A percentile compares a stretch with the other conserved stretches of the same genome.
These are phyloP conservation scores for Patagioenas fasciata DNA, from an alignment of 2,113 vertebrate genomes.

Conservation along the genomic window DNA sequence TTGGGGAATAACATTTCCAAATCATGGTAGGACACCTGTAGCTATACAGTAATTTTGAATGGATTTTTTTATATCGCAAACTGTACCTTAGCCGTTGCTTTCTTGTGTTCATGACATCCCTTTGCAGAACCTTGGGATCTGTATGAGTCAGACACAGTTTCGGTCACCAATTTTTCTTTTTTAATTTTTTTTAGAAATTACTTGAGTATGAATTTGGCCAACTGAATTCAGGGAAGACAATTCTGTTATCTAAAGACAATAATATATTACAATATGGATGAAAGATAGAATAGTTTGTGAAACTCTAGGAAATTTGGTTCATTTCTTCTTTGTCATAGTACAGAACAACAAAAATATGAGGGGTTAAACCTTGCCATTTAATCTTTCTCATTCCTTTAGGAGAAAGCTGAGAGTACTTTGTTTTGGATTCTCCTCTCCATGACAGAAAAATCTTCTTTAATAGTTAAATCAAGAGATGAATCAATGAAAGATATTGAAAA, in stretches of 20 bases:
- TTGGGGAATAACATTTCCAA: background rate
- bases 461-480: slow-evolving; percentile 40
- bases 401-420: background rate
- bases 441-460: slow-evolving; percentile 44
- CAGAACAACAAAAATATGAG: background rate
- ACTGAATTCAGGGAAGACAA: background rate
- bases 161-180: background rate
- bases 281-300: background rate
- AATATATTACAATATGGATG: background rate
- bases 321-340: background rate
- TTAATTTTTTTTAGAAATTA: background rate
- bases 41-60: background rate
- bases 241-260: background rate
- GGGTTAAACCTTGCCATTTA: background rate
- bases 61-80: background rate
- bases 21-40: background rate
- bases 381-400: background rate
- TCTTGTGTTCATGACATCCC: background rate
- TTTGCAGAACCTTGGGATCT: background rate
- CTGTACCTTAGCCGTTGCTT: background rate
- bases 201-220: background rate
- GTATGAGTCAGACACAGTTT: background rate
- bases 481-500: slow-evolving; percentile 49
- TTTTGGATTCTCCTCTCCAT: background rate
- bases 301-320: background rate